These are phyloP conservation scores for Drosophila atripex DNA, from an alignment of 2,888 invertebrate species.

Conservation along the genomic window DNA sequence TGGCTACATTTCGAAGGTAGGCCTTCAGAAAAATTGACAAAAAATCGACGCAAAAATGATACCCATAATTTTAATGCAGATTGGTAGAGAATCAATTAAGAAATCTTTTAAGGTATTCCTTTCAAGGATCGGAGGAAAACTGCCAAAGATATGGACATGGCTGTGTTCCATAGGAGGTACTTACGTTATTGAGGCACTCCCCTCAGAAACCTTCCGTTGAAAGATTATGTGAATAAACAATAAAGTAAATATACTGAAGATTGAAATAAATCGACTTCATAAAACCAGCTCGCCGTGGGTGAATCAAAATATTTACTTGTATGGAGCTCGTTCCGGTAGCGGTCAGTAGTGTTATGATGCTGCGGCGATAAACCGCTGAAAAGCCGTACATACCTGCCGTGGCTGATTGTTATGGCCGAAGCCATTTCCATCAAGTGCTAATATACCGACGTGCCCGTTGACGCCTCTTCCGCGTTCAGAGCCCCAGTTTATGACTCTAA, in stretches of 20 bases:
- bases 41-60: too few species aligned
- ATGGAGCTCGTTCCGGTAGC: conserved; percentile 3
- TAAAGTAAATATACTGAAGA: not conserved
- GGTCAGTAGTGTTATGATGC: conserved; percentile 26
- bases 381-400: conserved; percentile 37
- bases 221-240: not conserved
- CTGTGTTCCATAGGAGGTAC: not conserved
- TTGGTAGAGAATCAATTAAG: not conserved
- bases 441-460: conserved; percentile 57
- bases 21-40: too few species aligned
- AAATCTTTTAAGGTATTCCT: not conserved
- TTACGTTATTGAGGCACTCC: not conserved
- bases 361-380: conserved; percentile 21
- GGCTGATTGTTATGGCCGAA: conserved; percentile 44
- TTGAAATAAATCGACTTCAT: not conserved
- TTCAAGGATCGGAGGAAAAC: not conserved
- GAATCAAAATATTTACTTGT: not conserved
- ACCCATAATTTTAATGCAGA: not conserved
- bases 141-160: not conserved
- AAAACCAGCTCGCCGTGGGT: not conserved
- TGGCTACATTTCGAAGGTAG: not conserved
- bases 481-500: conserved; percentile 72
- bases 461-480: conserved; percentile 77
- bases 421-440: conserved; percentile 44
- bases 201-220: not conserved